Evolutionary conservation across 1,140 invertebrate genomes (phyloP), one percentile per base, ranked within the genome.

Genomic region (Lordiphosa collinella): DNA sequence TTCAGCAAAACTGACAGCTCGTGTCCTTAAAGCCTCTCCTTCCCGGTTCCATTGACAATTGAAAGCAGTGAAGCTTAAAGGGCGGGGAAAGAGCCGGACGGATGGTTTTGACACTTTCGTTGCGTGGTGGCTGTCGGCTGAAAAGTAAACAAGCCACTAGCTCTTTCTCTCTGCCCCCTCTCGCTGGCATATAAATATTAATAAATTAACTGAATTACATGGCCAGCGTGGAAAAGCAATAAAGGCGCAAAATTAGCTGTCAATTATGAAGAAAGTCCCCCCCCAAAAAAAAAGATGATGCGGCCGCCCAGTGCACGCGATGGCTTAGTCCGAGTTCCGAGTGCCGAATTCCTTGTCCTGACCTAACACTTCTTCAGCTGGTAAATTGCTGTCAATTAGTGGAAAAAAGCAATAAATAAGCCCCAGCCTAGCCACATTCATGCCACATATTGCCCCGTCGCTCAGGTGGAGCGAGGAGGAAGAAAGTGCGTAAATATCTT

Each of bases 361-460:
- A 35, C 34, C 32, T 16, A 70, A 76, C 66, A 71, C 72, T 78
- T 78, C 67, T 78, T 72, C 67, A 64, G 67, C 55, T 66, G 62
- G 63, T 79, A 78, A 79, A 79, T 79, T 78, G 74, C 73, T 72
- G 68, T 79, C 74, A 79, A 78, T 78, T 79, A 79, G 73, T 69
- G 55, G 50, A 58, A 67, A 57, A 72, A 78, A 78, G 74, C 69
- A 78, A 79, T 79, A 78, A 79, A 79, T 78, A 78, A 72, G 67
- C 51, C 37, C 38, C 22, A 41, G 16, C 16, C n/a, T n/a, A n/a
- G n/a, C n/a, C n/a, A n/a, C n/a, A n/a, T n/a, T n/a, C n/a, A n/a
- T n/a, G n/a, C n/a, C n/a, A n/a, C n/a, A n/a, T n/a, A n/a, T n/a
- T n/a, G n/a, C n/a, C n/a, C n/a, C 34, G 49, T 36, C 57, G 56